Evolutionary conservation across 2,113 vertebrate genomes (phyloP).

Genomic region (Uria aalge): DNA sequence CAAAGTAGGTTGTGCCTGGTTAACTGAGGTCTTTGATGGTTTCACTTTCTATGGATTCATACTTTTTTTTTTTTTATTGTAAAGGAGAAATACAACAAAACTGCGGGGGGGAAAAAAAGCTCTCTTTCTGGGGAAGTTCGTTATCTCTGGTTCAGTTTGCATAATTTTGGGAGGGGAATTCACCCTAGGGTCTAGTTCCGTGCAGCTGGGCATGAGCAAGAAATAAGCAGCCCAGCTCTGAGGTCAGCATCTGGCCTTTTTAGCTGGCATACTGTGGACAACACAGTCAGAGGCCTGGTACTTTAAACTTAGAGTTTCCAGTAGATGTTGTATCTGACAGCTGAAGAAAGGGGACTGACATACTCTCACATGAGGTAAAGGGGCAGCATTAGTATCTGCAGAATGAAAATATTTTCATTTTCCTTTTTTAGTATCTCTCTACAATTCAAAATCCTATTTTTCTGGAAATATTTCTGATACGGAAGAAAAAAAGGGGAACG

Average conservation of each 20-base stretch:
- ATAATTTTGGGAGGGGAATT: background rate
- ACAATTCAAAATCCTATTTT: background rate
- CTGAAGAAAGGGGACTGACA: background rate
- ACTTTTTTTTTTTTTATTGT: background rate
- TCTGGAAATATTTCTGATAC: background rate
- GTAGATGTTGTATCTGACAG: background rate
- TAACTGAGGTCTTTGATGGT: background rate
- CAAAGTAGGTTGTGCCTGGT: background rate
- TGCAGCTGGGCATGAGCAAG: background rate
- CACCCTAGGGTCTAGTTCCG: background rate
- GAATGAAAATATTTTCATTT: background rate
- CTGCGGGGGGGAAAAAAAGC: background rate
- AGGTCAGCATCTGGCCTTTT: background rate
- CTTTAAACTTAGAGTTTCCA: background rate
- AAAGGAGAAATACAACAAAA: background rate
- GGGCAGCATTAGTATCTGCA: background rate
- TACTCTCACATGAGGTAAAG: background rate
- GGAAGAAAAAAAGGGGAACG: background rate
- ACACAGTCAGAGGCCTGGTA: background rate
- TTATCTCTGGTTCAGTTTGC: background rate
- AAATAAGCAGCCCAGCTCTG: background rate
- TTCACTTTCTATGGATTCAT: background rate
- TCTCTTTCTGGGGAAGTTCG: background rate
- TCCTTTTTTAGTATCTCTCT: background rate
- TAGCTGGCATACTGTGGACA: background rate